A percentile compares a stretch with the other conserved stretches of the same genome.
Evolutionary conservation across 1,140 invertebrate genomes (phyloP).

Genomic region (Ceratitis capitata): DNA sequence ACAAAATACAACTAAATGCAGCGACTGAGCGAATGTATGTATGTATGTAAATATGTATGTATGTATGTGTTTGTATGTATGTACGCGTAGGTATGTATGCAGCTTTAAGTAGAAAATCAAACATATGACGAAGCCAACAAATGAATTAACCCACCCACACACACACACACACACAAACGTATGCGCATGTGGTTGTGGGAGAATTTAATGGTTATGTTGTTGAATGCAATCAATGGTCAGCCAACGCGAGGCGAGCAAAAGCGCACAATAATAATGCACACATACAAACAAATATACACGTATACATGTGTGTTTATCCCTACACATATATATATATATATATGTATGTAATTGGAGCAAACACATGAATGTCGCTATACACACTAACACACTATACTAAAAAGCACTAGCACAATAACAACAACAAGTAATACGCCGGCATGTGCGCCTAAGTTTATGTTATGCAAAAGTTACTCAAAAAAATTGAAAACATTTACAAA

Average conservation of each 20-base stretch:
- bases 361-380: neutral
- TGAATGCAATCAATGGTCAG: conserved; percentile 21
- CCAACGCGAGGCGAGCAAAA: neutral
- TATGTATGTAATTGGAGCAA: neutral
- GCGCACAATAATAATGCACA: neutral
- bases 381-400: neutral
- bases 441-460: conserved; percentile 8
- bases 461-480: too few species aligned
- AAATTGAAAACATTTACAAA: neutral
- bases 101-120: conserved; percentile 29
- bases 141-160: neutral
- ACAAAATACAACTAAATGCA: conserved; percentile 34
- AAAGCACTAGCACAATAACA: neutral
- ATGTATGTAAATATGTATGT: neutral
- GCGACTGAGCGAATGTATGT: neutral
- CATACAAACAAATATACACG: neutral
- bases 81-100: neutral
- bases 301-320: neutral
- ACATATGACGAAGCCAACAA: neutral
- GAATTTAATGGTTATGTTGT: neutral
- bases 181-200: neutral
- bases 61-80: neutral
- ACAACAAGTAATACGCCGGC: neutral
- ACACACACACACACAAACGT: neutral
- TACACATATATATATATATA: neutral